Percentiles rank a stretch among this genome's conserved stretches.
phyloP scores from a whole-genome alignment of 2,113 vertebrate species.

The Rhipidura dahli region DNA sequence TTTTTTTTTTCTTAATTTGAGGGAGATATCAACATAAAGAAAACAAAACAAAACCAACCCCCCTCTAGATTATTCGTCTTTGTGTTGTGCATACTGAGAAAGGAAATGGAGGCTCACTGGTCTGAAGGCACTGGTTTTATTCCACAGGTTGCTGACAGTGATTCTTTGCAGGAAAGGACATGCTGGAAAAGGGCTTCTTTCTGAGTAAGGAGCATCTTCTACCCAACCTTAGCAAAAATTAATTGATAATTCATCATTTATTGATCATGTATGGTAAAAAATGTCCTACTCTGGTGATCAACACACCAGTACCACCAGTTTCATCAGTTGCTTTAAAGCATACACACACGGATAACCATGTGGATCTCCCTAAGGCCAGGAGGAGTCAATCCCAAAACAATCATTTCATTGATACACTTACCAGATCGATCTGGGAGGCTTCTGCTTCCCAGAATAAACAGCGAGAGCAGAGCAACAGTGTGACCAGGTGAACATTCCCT shows the following conservation, averaged over 20 bases:
- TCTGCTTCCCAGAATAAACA: background rate
- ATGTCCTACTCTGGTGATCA: background rate
- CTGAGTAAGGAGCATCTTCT: background rate
- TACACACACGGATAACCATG: fast-evolving
- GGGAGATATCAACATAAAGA: background rate
- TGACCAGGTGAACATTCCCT: background rate
- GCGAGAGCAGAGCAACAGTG: background rate
- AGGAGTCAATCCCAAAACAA: background rate
- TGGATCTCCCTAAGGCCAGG: background rate
- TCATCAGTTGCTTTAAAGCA: background rate
- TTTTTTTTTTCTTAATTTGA: background rate
- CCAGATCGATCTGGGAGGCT: background rate
- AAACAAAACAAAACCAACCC: background rate
- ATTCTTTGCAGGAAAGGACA: background rate
- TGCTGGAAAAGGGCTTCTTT: background rate
- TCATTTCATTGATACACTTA: background rate
- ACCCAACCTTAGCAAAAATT: background rate
- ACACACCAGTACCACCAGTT: background rate
- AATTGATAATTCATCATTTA: background rate
- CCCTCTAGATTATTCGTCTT: background rate
- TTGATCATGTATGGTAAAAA: background rate
- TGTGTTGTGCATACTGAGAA: background rate
- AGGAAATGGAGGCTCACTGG: background rate
- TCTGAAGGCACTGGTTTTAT: background rate
- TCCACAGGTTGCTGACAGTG: background rate